These are phyloP conservation scores for Takifugu bimaculatus DNA, from an alignment of 2,113 vertebrate species.

Conservation along the genomic window DNA sequence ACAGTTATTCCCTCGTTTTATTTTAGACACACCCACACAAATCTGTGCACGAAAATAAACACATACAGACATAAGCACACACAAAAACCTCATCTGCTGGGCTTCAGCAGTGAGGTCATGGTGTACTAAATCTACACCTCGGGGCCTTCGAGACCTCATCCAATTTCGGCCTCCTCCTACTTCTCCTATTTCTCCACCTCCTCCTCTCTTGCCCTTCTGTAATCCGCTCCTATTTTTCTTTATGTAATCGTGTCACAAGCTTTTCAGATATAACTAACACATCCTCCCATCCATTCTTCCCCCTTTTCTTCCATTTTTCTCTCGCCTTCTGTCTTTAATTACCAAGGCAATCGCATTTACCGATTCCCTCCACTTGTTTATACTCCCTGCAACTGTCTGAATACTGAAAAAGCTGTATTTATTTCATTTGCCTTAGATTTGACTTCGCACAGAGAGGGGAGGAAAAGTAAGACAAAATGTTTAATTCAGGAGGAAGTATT, in stretches of 20 bases:
- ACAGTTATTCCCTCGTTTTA: slow-evolving; percentile 15
- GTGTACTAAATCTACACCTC: slow-evolving; percentile 51
- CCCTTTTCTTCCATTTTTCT: slow-evolving; percentile 40
- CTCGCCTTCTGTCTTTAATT: slow-evolving; percentile 66
- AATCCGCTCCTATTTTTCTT: slow-evolving; percentile 58
- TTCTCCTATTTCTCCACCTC: slow-evolving; percentile 30
- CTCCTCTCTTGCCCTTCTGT: slow-evolving; percentile 26
- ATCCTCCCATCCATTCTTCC: slow-evolving; percentile 52
- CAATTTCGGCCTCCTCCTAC: slow-evolving; percentile 38
- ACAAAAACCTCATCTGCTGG: slow-evolving; percentile 20
- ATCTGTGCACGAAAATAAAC: slow-evolving; percentile 16
- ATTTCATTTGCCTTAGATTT: slow-evolving; percentile 29
- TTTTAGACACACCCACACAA: slow-evolving; percentile 25
- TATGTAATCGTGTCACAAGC: slow-evolving; percentile 62
- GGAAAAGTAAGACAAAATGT: slow-evolving; percentile 41
- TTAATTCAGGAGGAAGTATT: slow-evolving; percentile 71
- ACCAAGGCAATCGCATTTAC: slow-evolving; percentile 69
- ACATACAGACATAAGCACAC: slow-evolving; percentile 4
- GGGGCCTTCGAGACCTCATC: slow-evolving; percentile 51
- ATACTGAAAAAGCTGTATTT: slow-evolving; percentile 65
- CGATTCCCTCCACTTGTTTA: slow-evolving; percentile 54
- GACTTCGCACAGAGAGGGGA: not conserved
- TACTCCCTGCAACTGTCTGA: slow-evolving; percentile 59
- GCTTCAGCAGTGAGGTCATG: slow-evolving; percentile 47
- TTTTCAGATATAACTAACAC: slow-evolving; percentile 66